phyloP scores from a whole-genome alignment of 1,140 invertebrate genomes.

The Heliconius eleuchia region DNA sequence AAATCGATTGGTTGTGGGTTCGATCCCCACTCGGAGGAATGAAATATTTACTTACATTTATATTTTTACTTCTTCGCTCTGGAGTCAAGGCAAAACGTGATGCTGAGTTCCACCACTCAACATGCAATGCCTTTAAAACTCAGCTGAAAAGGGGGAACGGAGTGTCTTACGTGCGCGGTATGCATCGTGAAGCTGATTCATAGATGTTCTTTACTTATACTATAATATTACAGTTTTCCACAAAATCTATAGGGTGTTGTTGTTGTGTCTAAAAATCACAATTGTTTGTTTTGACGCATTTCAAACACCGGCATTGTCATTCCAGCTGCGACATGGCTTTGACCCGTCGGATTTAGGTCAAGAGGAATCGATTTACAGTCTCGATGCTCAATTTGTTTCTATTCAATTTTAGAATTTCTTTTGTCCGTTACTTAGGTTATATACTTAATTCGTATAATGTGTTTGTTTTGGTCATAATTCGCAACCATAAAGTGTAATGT shows the following conservation, averaged over 20 bases:
- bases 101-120: too few relatives aligned
- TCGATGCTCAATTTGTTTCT: slow-evolving; percentile 21
- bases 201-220: too few relatives aligned
- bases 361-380: slow-evolving; percentile 69
- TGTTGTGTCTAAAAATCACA: slow-evolving; percentile 14
- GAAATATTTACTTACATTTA: too few relatives aligned
- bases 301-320: slow-evolving; percentile 24
- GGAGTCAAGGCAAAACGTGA: too few relatives aligned
- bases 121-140: too few relatives aligned
- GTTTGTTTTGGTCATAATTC: neutral
- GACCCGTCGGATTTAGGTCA: slow-evolving; percentile 70
- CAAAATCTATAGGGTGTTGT: neutral
- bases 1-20: too few relatives aligned
- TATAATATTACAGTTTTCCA: neutral
- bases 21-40: too few relatives aligned
- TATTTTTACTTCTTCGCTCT: too few relatives aligned
- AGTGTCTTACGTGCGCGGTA: too few relatives aligned
- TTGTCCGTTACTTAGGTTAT: neutral
- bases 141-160: too few relatives aligned
- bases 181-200: too few relatives aligned
- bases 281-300: slow-evolving; percentile 24
- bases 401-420: slow-evolving; percentile 4
- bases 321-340: slow-evolving; percentile 66
- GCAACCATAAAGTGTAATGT: too few relatives aligned
- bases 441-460: neutral